Base-by-base conservation (phyloP, 2,888 invertebrate genomes). In the Hermodice carunculata region DNA sequence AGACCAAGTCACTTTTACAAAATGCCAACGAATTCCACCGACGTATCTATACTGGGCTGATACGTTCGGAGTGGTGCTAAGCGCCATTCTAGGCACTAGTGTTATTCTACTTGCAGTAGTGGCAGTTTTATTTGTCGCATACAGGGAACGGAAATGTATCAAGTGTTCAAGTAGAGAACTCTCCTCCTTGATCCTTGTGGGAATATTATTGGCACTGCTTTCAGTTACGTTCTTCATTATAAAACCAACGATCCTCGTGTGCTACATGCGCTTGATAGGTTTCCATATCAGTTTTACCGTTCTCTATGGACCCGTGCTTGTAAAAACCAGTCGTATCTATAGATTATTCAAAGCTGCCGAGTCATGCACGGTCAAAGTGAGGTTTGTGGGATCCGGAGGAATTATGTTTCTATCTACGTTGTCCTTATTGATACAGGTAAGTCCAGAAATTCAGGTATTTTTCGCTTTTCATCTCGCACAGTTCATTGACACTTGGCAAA, bases 31-130 rank as follows among this genome's bases (percentile, higher is more conserved):
- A 1, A 54, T 67, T 31, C 51, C 52, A 2, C 52, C 59, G n/a
- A 46, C 44, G 3, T 53, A 59, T 40, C 42, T 67, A 59, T 22
- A 19, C 2, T 63, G 62, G 57, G 34, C 19, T 14, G 59, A 58
- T 29, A 26, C 51, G 3, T 19, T 52, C 22, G 40, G 51, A 14
- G 34, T 63, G 6, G 49, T 48, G 0, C 43, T 74, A 11, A 28
- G 62, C 3, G 32, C 49, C 11, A 17, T 63, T 1, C 48, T 56
- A 32, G 44, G 46, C 1, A 40, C 67, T n/a, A 61, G 66, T 0
- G n/a, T 74, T n/a, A 11, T 67, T 2, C 6, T 54, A 3, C 34
- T 63, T 2, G 22, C 62, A 3, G 4, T 57, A 1, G 53, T 69
- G 3, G 43, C 66, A n/a, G 43, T 58, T 1, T 22, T 51, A 28